A percentile compares a stretch with the other conserved stretches of the same genome.
phyloP scores from a whole-genome alignment of 1,140 invertebrate genomes.

The Diploscapter pachys region DNA sequence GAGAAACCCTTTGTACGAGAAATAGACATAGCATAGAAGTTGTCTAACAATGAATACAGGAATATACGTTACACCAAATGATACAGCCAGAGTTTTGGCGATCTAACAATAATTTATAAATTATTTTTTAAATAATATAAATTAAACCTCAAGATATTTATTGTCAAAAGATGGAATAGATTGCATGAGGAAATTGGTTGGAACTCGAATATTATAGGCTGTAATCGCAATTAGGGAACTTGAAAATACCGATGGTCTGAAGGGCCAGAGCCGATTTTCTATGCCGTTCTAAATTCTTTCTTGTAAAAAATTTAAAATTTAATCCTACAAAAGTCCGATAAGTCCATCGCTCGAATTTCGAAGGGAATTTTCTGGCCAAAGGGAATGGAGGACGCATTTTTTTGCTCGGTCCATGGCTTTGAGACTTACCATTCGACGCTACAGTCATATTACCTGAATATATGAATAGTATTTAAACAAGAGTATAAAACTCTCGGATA shows the following conservation, averaged over 20 bases:
- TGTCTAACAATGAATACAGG: slow-evolving; percentile 46
- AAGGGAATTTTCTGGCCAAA: too few species aligned
- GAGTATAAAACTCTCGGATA: too few species aligned
- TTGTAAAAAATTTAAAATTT: too few species aligned
- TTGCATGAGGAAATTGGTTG: slow-evolving; percentile 22
- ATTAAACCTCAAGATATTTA: slow-evolving; percentile 28
- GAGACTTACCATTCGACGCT: too few species aligned
- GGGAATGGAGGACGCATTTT: too few species aligned
- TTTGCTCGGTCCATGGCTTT: too few species aligned
- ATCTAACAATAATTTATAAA: slow-evolving; percentile 8
- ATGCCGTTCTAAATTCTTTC: slow-evolving; percentile 41
- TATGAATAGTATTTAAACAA: too few species aligned
- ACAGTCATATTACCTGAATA: too few species aligned
- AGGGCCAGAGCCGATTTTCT: slow-evolving; percentile 47
- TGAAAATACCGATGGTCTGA: slow-evolving; percentile 34
- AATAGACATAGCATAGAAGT: slow-evolving; percentile 45
- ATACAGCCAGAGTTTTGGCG: slow-evolving; percentile 12
- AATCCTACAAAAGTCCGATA: too few species aligned
- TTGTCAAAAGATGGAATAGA: slow-evolving; percentile 18
- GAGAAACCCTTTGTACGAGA: slow-evolving; percentile 51
- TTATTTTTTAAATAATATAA: not conserved
- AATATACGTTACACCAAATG: slow-evolving; percentile 39
- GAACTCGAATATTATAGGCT: slow-evolving; percentile 26
- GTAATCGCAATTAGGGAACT: slow-evolving; percentile 22
- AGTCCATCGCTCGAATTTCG: too few species aligned